phyloP scores from a whole-genome alignment of 2,888 invertebrate genomes.

The Harpalus rubripes region DNA sequence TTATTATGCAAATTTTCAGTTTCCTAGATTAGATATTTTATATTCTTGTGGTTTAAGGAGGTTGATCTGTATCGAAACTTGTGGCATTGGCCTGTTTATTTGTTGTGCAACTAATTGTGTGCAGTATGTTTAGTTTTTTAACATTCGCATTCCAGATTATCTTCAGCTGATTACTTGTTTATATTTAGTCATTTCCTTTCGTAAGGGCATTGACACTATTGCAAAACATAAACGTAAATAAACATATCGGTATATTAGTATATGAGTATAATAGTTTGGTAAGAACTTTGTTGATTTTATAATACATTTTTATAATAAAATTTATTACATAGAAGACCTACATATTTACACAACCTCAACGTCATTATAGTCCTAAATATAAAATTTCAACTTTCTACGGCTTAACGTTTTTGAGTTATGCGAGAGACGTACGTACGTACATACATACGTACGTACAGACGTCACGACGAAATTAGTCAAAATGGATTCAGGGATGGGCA shows the following conservation, averaged over 20 bases:
- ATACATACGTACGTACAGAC: no score
- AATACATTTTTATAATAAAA: no score
- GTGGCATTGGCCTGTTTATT: slow-evolving; percentile 42
- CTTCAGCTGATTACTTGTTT: slow-evolving; percentile 2
- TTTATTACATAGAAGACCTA: no score
- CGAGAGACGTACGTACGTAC: no score
- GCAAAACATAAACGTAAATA: background rate
- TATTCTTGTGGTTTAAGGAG: slow-evolving; percentile 17
- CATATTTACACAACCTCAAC: no score
- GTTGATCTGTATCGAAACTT: slow-evolving; percentile 26
- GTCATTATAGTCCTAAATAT: no score
- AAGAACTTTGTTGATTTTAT: no score
- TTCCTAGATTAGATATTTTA: slow-evolving; percentile 15
- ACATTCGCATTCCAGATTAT: slow-evolving; percentile 13
- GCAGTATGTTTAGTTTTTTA: slow-evolving; percentile 13
- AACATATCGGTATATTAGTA: background rate
- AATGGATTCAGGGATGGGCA: no score
- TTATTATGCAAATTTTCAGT: slow-evolving; percentile 25
- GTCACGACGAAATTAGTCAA: no score
- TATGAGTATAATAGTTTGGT: background rate
- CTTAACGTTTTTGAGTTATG: no score
- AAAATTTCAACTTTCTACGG: no score
- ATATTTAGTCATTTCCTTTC: slow-evolving; percentile 4
- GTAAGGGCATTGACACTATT: background rate
- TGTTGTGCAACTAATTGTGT: slow-evolving; percentile 26